Percentiles rank a stretch among this genome's conserved stretches.
phyloP scores from a whole-genome alignment of 2,113 vertebrate genomes.

The Odocoileus hemionus region DNA sequence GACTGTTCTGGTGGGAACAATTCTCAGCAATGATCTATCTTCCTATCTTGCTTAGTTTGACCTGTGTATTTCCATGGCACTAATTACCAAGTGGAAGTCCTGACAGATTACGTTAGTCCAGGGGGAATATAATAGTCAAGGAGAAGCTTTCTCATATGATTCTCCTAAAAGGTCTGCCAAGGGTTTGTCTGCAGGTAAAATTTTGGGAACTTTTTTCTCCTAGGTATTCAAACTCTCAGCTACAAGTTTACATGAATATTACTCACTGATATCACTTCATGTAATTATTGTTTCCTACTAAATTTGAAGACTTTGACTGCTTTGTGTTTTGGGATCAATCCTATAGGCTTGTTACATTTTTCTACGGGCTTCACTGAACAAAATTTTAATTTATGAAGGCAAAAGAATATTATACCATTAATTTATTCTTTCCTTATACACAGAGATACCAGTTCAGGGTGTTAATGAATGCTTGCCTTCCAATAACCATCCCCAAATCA shows the following conservation, averaged over 20 bases:
- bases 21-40: not conserved
- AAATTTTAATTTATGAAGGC: not conserved
- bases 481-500: not conserved
- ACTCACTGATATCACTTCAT: not conserved
- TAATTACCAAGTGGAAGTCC: not conserved
- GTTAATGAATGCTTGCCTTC: not conserved
- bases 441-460: not conserved
- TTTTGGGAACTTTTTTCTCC: not conserved
- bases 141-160: not conserved
- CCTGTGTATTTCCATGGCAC: not conserved
- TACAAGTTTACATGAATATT: not conserved
- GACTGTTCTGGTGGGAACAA: not conserved
- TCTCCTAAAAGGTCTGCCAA: not conserved
- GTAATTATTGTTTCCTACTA: not conserved
- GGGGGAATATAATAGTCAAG: not conserved
- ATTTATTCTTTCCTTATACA: not conserved
- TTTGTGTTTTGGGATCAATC: not conserved
- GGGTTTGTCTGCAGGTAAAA: not conserved
- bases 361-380: not conserved
- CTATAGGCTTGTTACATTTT: not conserved
- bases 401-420: not conserved
- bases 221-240: not conserved
- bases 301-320: not conserved
- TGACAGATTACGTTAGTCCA: not conserved
- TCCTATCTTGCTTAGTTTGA: not conserved